Evolutionary conservation across 2,888 invertebrate genomes (phyloP), one percentile per base, ranked within the genome.

Genomic region (Oasisia sp.): DNA sequence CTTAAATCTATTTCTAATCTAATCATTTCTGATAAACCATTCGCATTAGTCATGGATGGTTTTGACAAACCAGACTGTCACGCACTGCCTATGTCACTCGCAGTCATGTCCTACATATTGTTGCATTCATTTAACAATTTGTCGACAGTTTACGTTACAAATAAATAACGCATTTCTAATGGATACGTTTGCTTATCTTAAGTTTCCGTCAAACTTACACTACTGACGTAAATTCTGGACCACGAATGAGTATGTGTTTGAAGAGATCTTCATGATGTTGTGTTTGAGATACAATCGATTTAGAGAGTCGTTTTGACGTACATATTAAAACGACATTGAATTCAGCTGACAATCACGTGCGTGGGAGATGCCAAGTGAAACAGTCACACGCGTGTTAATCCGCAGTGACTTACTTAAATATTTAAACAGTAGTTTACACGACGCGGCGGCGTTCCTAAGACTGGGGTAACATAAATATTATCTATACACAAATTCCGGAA

Each of bases 381-480:
- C 11, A 1, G 56, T 38, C 38, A 38, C 50, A 50, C 9, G 50
- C 50, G 9, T 9, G 27, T 27, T 74, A 27, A 74, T 74, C 7
- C 74, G 74, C 27, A 27, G 74, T 1, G 27, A 2, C 0, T 74
- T 74, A 74, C 27, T n/a, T 27, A 74, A 74, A 74, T 74, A 74
- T 74, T 74, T 14, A 74, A 74, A 74, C 19, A 74, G 74, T 74
- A 74, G 7, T 27, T 74, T 74, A 74, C 74, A 74, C 14, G 74
- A 74, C 7, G 74, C 27, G n/a, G 27, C 74, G 74, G 74, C 27
- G 0, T 19, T 19, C 74, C 74, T 5, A 74, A 27, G 74, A 74
- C 74, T 27, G 74, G 74, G 74, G 74, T 74, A 74, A 74, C 74
- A 74, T 74, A 74, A 74, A 74, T 19, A 74, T 74, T 74, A 74